Conservation (phyloP, 2,797 vertebrate species). For the Pseudochirops cupreus region DNA sequence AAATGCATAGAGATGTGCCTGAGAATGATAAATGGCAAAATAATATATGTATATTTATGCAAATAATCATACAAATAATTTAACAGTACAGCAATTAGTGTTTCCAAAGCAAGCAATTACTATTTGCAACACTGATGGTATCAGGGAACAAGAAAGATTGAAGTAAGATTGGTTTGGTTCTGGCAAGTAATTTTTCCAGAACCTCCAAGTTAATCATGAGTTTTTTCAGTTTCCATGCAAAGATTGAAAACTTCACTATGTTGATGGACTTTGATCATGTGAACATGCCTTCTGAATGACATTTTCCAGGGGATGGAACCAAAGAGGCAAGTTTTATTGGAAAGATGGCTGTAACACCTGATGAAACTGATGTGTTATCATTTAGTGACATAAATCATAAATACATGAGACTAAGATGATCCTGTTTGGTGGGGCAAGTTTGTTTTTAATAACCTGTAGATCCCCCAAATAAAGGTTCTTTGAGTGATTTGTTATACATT, state of each 20-base stretch:
- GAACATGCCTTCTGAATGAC: neutral
- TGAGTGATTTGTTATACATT: neutral
- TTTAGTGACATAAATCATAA: neutral
- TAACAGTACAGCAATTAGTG: neutral
- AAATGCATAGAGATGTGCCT: neutral
- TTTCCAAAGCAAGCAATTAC: neutral
- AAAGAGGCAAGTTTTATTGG: neutral
- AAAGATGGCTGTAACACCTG: neutral
- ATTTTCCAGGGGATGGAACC: neutral
- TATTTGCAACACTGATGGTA: neutral
- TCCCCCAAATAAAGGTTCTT: neutral
- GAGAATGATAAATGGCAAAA: neutral
- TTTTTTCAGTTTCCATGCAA: neutral
- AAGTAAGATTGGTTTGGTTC: neutral
- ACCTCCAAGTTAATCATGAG: neutral
- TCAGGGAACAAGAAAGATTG: neutral
- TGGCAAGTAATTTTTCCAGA: neutral
- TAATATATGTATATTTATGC: neutral
- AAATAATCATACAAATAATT: conserved; percentile 10
- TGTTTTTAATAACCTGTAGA: neutral
- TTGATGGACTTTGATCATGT: neutral
- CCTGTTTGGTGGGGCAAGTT: neutral
- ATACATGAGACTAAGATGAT: neutral
- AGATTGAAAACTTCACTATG: neutral
- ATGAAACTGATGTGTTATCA: neutral